Evolutionary conservation across 2,797 vertebrate species (phyloP).

Genomic region (Cetoscarus ocellatus): DNA sequence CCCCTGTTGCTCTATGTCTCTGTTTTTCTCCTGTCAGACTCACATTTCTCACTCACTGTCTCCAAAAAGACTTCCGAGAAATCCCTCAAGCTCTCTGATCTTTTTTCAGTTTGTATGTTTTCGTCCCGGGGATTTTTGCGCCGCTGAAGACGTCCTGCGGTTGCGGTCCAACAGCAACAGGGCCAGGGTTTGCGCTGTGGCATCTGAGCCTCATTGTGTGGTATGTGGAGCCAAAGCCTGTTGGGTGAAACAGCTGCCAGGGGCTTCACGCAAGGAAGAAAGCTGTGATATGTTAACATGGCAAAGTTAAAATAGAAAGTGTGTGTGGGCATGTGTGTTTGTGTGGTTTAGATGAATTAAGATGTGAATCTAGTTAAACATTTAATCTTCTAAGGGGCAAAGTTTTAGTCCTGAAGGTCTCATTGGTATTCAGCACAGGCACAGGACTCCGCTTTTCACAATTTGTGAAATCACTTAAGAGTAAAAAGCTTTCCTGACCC

Average conservation of each 20-base stretch:
- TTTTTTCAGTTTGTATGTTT: constrained; percentile 20
- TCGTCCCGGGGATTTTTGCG: constrained; percentile 38
- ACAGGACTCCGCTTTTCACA: constrained; percentile 24
- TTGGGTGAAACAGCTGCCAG: constrained; percentile 72
- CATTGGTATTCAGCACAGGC: constrained; percentile 48
- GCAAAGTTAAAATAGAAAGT: constrained; percentile 73
- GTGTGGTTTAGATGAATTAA: constrained; percentile 23
- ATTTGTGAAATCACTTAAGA: constrained; percentile 57
- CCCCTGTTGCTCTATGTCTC: not conserved
- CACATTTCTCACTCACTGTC: constrained; percentile 32
- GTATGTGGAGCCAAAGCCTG: constrained; percentile 63
- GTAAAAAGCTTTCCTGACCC: constrained; percentile 56
- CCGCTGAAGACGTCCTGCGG: constrained; percentile 41
- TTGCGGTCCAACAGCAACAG: constrained; percentile 68
- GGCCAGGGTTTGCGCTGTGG: constrained; percentile 49
- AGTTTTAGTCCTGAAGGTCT: constrained; percentile 18
- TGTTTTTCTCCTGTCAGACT: constrained; percentile 48
- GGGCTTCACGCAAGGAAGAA: constrained; percentile 61
- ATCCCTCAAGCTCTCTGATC: constrained; percentile 22
- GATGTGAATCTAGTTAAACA: constrained; percentile 36
- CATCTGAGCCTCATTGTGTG: constrained; percentile 53
- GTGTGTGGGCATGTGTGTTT: constrained; percentile 34
- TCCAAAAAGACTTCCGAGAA: constrained; percentile 41
- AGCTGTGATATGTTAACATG: constrained; percentile 65
- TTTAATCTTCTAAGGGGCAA: constrained; percentile 38